Conservation (phyloP, 2,797 vertebrate species). For the Hoplostethus mediterraneus region DNA sequence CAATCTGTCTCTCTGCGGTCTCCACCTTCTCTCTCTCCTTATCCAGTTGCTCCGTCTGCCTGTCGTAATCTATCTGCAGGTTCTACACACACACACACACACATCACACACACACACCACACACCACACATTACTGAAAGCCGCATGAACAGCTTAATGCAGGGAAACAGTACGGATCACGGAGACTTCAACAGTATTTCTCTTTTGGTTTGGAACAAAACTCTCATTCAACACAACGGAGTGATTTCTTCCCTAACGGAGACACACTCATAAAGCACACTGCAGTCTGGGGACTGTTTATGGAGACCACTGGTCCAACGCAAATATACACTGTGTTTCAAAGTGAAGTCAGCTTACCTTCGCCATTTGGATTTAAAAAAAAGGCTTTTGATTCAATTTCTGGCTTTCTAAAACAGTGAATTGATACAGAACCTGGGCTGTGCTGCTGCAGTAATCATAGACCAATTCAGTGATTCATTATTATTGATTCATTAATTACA, state of each 20-base stretch:
- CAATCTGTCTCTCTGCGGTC: constrained; percentile 87
- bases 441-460: no score
- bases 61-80: constrained; percentile 94
- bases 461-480: no score
- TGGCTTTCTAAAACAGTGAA: no score
- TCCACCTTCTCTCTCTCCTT: constrained; percentile 87
- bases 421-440: no score
- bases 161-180: constrained; percentile 69
- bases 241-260: constrained; percentile 57
- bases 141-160: constrained; percentile 37
- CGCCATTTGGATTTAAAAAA: background rate
- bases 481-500: no score
- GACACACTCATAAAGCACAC: constrained; percentile 58
- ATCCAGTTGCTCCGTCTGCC: constrained; percentile 93
- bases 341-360: constrained; percentile 14
- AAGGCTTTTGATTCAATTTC: no score
- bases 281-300: constrained; percentile 60
- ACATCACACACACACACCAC: constrained; percentile 24
- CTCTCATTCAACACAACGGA: constrained; percentile 74
- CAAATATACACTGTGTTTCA: constrained; percentile 28
- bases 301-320: constrained; percentile 34
- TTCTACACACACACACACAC: constrained; percentile 82
- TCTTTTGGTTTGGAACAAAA: constrained; percentile 44
- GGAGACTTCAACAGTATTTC: constrained; percentile 51
- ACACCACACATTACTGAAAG: constrained; percentile 42